Conservation (phyloP, 2,797 vertebrate genomes). For the Cynopterus sphinx region DNA sequence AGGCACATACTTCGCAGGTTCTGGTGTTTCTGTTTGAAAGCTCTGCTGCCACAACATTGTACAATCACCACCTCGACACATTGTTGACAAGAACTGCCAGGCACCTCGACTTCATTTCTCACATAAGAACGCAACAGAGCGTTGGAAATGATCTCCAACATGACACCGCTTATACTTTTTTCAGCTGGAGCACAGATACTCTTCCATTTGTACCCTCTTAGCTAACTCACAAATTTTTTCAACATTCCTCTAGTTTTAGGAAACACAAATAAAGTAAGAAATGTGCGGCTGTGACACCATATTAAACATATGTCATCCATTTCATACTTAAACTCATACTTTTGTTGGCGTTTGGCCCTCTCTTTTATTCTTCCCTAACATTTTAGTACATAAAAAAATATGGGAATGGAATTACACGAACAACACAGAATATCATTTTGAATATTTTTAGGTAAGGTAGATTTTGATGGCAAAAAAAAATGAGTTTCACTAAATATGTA, state of each 20-base stretch:
- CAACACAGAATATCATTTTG: not conserved
- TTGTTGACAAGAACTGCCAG: constrained; percentile 78
- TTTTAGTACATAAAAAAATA: not conserved
- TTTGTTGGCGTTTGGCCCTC: not conserved
- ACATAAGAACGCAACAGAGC: constrained; percentile 33
- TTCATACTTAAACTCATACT: not conserved
- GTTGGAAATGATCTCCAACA: constrained; percentile 53
- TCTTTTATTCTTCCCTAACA: not conserved
- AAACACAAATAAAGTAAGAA: constrained; percentile 72
- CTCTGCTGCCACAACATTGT: constrained; percentile 21
- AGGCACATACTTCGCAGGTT: constrained; percentile 64
- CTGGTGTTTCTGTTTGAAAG: constrained; percentile 73
- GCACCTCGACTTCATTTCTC: constrained; percentile 59
- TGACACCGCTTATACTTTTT: constrained; percentile 48
- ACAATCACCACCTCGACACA: constrained; percentile 35
- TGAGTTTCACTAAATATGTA: not conserved
- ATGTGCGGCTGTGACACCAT: constrained; percentile 53
- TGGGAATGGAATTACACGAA: not conserved
- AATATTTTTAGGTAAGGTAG: not conserved
- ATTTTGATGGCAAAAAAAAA: not conserved
- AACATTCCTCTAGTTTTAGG: constrained; percentile 66
- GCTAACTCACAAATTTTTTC: constrained; percentile 46
- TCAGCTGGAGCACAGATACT: constrained; percentile 73
- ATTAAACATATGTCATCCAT: constrained; percentile 68
- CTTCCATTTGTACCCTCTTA: constrained; percentile 55